These are phyloP conservation scores for Meiosimyza decipiens DNA, from an alignment of 2,888 invertebrate species.

Conservation along the genomic window DNA sequence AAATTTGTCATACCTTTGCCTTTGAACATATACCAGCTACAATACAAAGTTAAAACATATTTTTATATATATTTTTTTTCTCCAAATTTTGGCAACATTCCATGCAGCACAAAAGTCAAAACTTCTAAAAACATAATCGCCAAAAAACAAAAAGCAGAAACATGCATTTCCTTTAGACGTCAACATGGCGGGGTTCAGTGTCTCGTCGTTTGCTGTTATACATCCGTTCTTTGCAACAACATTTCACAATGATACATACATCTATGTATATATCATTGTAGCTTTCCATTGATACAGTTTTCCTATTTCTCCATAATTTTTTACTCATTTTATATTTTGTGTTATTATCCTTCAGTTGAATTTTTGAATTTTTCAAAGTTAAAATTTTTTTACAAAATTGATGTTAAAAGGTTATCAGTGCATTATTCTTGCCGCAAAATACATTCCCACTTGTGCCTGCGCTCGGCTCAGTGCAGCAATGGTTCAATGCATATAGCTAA, in stretches of 20 bases:
- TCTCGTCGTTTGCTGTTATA: not conserved
- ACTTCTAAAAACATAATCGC: too few species aligned
- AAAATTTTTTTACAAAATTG: slow-evolving; percentile 21
- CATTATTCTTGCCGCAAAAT: slow-evolving; percentile 12
- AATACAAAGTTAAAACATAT: too few species aligned
- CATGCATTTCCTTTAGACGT: slow-evolving; percentile 20
- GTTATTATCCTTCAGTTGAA: not conserved
- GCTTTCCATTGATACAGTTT: slow-evolving; percentile 3
- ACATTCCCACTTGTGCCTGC: too few species aligned
- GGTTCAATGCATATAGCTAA: too few species aligned
- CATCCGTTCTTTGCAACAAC: not conserved
- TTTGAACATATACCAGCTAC: too few species aligned
- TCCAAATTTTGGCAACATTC: slow-evolving; percentile 19
- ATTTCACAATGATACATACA: not conserved
- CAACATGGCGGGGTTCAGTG: slow-evolving; percentile 12
- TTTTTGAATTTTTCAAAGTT: not conserved
- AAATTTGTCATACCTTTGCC: too few species aligned
- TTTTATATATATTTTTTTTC: too few species aligned
- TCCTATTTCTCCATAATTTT: not conserved
- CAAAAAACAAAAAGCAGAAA: not conserved
- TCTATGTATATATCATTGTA: not conserved
- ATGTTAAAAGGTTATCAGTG: slow-evolving; percentile 31
- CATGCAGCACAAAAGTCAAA: slow-evolving; percentile 9
- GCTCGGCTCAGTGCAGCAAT: too few species aligned
- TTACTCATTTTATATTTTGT: not conserved